Evolutionary conservation across 2,113 vertebrate genomes (phyloP), one percentile per base, ranked within the genome.

Genomic region (Bubo blakistoni): DNA sequence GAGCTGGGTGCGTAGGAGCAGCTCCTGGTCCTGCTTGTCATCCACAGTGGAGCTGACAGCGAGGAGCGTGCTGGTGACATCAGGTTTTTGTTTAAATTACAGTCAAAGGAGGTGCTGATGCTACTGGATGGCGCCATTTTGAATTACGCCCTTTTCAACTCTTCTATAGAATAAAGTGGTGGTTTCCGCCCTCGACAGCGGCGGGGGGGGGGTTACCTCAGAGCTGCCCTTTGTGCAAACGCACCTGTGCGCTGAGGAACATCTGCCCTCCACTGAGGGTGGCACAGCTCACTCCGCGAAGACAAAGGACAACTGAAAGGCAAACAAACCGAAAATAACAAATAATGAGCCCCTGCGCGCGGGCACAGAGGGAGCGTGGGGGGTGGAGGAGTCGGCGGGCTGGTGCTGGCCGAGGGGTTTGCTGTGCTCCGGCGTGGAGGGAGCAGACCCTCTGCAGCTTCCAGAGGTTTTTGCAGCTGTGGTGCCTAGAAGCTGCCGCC

Each of bases 221-320:
- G 84, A 69, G 49, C 78, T 44, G 47, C 67, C 70, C 36, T 49
- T n/a, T 20, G 62, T 57, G 81, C 40, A 25, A 32, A 20, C 7
- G 6, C 76, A 54, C 54, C 32, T 34, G 55, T 5, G 55, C 1
- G 14, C 90, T 38, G 55, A 25, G 55, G 16, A 49, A 44, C 83
- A 44, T 34, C 63, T 57, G 49, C 70, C n/a, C 24, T 24, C 42
- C 30, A 1, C 1, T 7, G 52, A 21, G 51, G n/a, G 54, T 4
- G 1, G 24, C 62, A 6, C n/a, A 7, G 44, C 6, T 10, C 19
- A 7, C 34, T 3, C 19, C 2, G 57, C 0, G 2, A 27, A 40
- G 38, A 10, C 40, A 24, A 36, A 44, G 63, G 25, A 29, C 42
- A 38, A 10, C 32, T 14, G 14, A 6, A 52, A 30, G 65, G 51